Conservation (phyloP, 2,797 vertebrate genomes). For the Naso thynnoides region DNA sequence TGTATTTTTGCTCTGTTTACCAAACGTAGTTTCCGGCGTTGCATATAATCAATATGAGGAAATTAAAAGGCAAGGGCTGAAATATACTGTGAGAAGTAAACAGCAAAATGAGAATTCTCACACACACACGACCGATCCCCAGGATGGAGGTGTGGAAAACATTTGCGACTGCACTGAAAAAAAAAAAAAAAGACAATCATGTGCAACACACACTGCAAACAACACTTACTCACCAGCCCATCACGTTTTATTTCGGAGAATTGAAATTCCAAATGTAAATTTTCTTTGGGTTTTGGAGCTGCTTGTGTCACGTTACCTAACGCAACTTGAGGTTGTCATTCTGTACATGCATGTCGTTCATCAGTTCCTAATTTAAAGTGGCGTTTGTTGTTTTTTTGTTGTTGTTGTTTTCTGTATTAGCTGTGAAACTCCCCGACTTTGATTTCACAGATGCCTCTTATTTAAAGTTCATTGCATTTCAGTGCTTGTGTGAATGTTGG, state of each 20-base stretch:
- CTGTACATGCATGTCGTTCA: not conserved
- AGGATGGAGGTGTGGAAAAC: not conserved
- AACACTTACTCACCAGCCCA: not conserved
- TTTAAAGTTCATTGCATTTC: constrained; percentile 17
- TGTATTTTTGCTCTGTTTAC: not conserved
- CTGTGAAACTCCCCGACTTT: constrained; percentile 25
- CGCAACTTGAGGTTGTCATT: not conserved
- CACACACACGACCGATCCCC: not conserved
- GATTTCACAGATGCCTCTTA: constrained; percentile 6
- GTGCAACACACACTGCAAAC: constrained; percentile 7
- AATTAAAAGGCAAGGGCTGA: not conserved
- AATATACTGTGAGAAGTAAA: too few relatives aligned
- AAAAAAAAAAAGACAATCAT: constrained; percentile 3
- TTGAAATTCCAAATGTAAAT: not conserved
- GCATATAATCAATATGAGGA: not conserved
- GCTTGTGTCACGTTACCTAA: not conserved
- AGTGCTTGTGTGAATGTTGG: constrained; percentile 38
- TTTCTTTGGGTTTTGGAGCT: constrained; percentile 1
- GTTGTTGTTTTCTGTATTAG: constrained; percentile 7
- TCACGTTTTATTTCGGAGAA: not conserved
- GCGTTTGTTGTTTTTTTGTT: too few relatives aligned
- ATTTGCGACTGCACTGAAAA: not conserved
- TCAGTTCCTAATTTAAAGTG: not conserved
- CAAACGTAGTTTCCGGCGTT: not conserved
- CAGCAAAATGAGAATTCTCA: not conserved